These are phyloP conservation scores for Chymomyza procnemis DNA, from an alignment of 2,888 invertebrate species.

Conservation along the genomic window DNA sequence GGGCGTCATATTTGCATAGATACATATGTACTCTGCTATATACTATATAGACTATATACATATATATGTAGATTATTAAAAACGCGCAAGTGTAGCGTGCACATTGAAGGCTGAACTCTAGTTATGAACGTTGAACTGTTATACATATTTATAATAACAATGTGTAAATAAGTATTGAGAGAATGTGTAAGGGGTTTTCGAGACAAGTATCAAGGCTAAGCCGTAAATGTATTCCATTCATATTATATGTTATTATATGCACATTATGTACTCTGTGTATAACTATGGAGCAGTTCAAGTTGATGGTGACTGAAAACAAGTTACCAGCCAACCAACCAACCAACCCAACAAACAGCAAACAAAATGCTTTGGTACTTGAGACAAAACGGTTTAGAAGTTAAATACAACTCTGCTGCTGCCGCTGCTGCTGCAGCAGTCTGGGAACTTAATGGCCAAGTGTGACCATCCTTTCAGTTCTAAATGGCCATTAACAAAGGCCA, in stretches of 20 bases:
- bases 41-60: background rate
- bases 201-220: background rate
- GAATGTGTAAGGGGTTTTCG: background rate
- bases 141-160: background rate
- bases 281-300: conserved; percentile 45
- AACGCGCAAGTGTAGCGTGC: background rate
- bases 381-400: conserved; percentile 42
- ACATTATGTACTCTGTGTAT: background rate
- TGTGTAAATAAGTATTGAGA: background rate
- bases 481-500: conserved; percentile 1
- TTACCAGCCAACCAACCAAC: too few species aligned
- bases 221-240: background rate
- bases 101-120: background rate
- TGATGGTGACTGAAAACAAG: conserved; percentile 48
- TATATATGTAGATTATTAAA: background rate
- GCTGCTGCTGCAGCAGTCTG: too few species aligned
- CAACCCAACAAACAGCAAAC: conserved; percentile 22
- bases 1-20: background rate
- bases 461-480: background rate
- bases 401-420: background rate
- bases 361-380: conserved; percentile 44
- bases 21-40: too few species aligned
- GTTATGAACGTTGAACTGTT: background rate
- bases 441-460: background rate
- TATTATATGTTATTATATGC: background rate